Percentiles rank a stretch among this genome's conserved stretches.
Conservation (phyloP, 2,113 vertebrate genomes). For the Sylvietta virens region DNA sequence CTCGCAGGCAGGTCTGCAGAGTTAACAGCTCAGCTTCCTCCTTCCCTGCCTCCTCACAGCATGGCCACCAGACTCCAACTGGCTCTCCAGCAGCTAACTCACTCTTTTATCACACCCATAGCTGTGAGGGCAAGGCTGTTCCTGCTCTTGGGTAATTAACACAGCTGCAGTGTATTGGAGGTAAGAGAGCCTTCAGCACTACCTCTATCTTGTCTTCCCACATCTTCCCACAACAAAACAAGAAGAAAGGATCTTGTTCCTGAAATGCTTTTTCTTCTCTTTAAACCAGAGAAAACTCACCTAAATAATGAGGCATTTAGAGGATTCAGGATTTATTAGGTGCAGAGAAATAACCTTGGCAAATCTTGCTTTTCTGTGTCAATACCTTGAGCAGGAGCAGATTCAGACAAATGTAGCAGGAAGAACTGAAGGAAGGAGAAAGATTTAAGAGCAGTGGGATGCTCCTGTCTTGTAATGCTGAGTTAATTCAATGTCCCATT, state of each 20-base stretch:
- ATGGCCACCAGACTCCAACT: too few species aligned
- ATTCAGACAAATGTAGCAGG: not conserved
- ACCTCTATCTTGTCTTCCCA: too few species aligned
- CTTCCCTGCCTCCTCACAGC: too few species aligned
- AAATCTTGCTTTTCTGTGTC: slow-evolving; percentile 14
- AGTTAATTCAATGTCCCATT: not conserved
- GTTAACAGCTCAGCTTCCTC: too few species aligned
- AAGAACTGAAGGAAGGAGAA: not conserved
- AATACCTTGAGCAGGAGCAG: not conserved
- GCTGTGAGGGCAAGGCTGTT: too few species aligned
- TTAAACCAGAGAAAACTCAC: not conserved
- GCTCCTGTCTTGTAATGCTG: not conserved
- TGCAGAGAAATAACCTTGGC: slow-evolving; percentile 12
- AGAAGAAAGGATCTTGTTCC: not conserved
- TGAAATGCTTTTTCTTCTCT: not conserved
- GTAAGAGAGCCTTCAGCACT: too few species aligned
- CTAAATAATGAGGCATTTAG: not conserved
- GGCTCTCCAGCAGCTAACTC: too few species aligned
- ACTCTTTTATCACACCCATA: too few species aligned
- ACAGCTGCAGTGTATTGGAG: too few species aligned
- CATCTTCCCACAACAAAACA: not conserved
- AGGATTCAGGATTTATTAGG: slow-evolving; percentile 3
- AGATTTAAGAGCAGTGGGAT: not conserved
- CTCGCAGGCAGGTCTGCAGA: too few species aligned
- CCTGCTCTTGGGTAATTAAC: too few species aligned